Evolutionary conservation across 2,797 vertebrate genomes (phyloP), one percentile per base, ranked within the genome.

Genomic region (Diglossa cyanea): DNA sequence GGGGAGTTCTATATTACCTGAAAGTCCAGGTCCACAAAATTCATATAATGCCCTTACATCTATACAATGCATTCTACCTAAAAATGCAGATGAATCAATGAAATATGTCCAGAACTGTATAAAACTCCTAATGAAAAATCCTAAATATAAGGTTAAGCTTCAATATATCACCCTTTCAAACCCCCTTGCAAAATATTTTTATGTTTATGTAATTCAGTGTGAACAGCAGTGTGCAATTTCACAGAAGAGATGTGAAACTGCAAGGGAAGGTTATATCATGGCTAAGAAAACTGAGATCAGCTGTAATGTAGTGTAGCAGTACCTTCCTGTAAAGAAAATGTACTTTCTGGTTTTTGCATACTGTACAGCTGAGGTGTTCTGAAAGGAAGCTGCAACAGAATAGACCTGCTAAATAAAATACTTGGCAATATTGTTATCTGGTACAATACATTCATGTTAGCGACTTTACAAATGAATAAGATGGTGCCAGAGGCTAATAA

Each of bases 391-490:
- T 53, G 55, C 73, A 93, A 77, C 60, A 84, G 86, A 94, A 74
- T 53, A 77, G 63, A 89, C 21, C 37, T 44, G 53, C 88, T 93
- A 96, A 96, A 91, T 93, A 94, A 97, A 90, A 94, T 86, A 90
- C 47, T 81, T 50, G 62, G 63, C 76, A 94, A 91, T 93, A 93
- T 72, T 89, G 87, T 93, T 94, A 93, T 91, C 78, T 72, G 44
- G 31, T 62, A 91, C 78, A 84, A 90, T 97, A 75, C 79, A 63
- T 91, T 91, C 62, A 50, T 61, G 79, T 91, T 88, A 94, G 85
- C 88, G 85, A 85, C 67, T 93, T 97, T 94, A 91, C 35, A 95
- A 96, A 86, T 76, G 78, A 96, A 85, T 90, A 86, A 88, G 70
- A 95, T 17, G 24, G 79, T 91, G 76, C 87, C 76, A 90, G 89